Conservation (phyloP, 2,888 invertebrate species). For the Spisula solida region DNA sequence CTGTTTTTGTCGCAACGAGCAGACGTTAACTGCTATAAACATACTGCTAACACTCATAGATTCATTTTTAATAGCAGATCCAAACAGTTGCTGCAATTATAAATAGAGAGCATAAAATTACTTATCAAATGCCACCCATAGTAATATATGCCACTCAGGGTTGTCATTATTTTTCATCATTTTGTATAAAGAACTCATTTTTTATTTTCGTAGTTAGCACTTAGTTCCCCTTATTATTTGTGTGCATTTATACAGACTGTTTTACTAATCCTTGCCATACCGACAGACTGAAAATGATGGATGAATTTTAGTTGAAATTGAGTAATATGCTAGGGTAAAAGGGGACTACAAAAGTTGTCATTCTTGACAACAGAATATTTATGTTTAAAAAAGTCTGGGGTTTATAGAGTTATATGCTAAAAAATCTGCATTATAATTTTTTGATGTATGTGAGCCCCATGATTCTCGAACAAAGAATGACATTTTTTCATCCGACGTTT, state of each 20-base stretch:
- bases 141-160: neutral
- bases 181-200: neutral
- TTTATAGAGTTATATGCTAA: neutral
- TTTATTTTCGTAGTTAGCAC: neutral
- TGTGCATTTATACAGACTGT: neutral
- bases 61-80: conserved; percentile 9
- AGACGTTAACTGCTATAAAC: conserved; percentile 12
- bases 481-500: neutral
- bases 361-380: neutral
- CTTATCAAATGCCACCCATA: conserved; percentile 17
- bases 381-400: neutral
- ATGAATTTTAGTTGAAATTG: neutral
- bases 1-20: conserved; percentile 12
- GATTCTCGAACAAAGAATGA: neutral
- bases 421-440: neutral
- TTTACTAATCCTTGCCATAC: neutral
- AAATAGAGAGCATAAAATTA: neutral
- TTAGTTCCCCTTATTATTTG: neutral
- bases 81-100: conserved; percentile 26
- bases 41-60: neutral
- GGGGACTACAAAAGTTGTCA: neutral
- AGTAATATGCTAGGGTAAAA: conserved; percentile 7
- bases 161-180: neutral
- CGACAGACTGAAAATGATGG: neutral
- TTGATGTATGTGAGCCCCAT: neutral